Base-by-base conservation (phyloP, 1,140 invertebrate genomes). In the Aphaenogaster floridana region DNA sequence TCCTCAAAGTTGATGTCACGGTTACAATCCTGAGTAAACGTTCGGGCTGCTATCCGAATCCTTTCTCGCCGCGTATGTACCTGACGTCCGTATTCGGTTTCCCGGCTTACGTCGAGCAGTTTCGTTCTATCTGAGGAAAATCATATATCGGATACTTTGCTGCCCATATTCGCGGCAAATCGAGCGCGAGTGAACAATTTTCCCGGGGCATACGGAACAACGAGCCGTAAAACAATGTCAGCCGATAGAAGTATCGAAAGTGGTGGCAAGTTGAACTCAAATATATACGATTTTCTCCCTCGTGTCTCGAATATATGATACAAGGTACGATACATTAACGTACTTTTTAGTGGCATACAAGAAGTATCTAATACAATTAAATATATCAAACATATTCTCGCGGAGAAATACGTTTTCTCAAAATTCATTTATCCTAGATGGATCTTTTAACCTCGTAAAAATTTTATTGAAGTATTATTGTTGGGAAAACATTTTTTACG, bases 151-250 rank as follows among this genome's bases (percentile, higher is more conserved):
- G 72, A 66, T 86, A 66, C 42, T 83, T 80, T 59, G 48, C 77
- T 50, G 85, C 77, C 66, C 85, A 68, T 52, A 86, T 69, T 69
- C 77, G 77, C 45, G 50, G 52, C 66, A 86, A 86, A 86, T 86
- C 78, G 78, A 86, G 85, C 64, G 85, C 50, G 85, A 86, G 77
- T 69, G 85, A 86, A 63, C 80, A 84, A 84, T 84, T 76, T 76
- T 84, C 80, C 57, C 54, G 77, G 54, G 64, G 78, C 76, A 69
- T 57, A 54, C 50, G 66, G 54, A 50, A 80, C 85, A 86, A 66
- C 61, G 84, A 79, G 63, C 84, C 84, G 76, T 81, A 79, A 86
- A 86, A 86, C 84, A 86, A 86, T 78, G 76, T 81, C 76, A 86
- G 69, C 69, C 71, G 54, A 61, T 61, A 39, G 54, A 74, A 57